These are phyloP conservation scores for Circaetus gallicus DNA, from an alignment of 2,113 vertebrate species.

Conservation along the genomic window DNA sequence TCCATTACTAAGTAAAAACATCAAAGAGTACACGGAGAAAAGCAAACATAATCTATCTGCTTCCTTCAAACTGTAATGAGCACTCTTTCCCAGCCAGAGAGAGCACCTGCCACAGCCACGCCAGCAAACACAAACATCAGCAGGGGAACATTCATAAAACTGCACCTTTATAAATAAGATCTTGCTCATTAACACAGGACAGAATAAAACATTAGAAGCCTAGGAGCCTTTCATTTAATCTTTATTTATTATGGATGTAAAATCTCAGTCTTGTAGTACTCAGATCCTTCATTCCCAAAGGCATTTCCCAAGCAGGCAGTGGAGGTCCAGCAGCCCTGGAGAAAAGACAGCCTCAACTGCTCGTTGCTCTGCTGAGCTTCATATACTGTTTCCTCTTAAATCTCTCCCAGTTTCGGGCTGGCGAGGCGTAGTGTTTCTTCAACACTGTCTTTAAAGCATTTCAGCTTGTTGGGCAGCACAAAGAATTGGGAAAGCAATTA, in stretches of 20 bases:
- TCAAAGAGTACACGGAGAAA: not conserved
- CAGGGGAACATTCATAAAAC: not conserved
- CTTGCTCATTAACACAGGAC: not conserved
- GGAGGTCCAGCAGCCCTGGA: not conserved
- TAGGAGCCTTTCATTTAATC: not conserved
- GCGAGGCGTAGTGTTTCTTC: not conserved
- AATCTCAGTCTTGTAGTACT: not conserved
- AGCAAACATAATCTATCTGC: not conserved
- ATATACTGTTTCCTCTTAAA: not conserved
- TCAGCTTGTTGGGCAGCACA: not conserved
- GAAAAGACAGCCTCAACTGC: not conserved
- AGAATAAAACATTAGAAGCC: not conserved
- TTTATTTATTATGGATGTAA: not conserved
- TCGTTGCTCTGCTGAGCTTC: not conserved
- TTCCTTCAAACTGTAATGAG: not conserved
- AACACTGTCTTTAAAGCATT: not conserved
- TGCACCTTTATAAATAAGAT: not conserved
- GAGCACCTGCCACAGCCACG: rapidly evolving
- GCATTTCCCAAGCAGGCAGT: not conserved
- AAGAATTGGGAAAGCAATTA: not conserved
- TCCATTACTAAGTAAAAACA: not conserved
- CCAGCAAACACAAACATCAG: not conserved
- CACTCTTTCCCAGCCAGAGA: not conserved
- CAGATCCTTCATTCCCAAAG: not conserved
- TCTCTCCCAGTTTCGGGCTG: not conserved